Percentiles rank a stretch among this genome's conserved stretches.
Evolutionary conservation across 1,140 invertebrate genomes (phyloP).

Genomic region (Gryon sp.): DNA sequence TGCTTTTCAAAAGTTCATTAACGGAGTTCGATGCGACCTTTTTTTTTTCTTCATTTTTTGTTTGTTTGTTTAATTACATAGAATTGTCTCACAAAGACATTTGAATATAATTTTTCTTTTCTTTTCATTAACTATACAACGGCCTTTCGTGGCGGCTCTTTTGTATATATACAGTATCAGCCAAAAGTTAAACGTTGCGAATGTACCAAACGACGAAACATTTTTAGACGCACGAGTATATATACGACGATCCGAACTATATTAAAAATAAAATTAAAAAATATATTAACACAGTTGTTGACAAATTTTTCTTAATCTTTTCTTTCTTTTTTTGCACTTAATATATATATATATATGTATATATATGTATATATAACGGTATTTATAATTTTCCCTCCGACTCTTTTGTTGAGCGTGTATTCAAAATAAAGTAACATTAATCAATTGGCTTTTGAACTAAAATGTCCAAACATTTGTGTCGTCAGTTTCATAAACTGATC

Average conservation of each 20-base stretch:
- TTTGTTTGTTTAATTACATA: conserved; percentile 34
- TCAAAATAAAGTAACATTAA: conserved; percentile 34
- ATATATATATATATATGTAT: conserved; percentile 34
- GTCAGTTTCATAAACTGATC: conserved; percentile 14
- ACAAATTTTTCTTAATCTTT: conserved; percentile 16
- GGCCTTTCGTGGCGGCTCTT: conserved; percentile 29
- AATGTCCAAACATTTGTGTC: conserved; percentile 12
- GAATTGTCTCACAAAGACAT: conserved; percentile 17
- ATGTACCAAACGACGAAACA: conserved; percentile 41
- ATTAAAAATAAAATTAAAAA: conserved; percentile 50
- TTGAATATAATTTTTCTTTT: conserved; percentile 28
- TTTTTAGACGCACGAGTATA: conserved; percentile 35
- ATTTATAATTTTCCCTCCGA: conserved; percentile 43
- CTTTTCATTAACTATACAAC: conserved; percentile 40
- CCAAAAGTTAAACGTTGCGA: conserved; percentile 45
- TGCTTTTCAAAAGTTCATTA: conserved; percentile 46
- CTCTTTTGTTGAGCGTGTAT: conserved; percentile 30
- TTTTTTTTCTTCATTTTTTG: conserved; percentile 1
- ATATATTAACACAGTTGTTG: conserved; percentile 37
- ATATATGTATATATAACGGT: conserved; percentile 43
- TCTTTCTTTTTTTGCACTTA: conserved; percentile 18
- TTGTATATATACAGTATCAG: conserved; percentile 48
- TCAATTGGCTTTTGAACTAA: conserved; percentile 31
- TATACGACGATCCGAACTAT: conserved; percentile 31
- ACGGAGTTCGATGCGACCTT: conserved; percentile 26